Evolutionary conservation across 2,888 invertebrate species (phyloP), one percentile per base, ranked within the genome.

Genomic region (Lasioglossum figueresi): DNA sequence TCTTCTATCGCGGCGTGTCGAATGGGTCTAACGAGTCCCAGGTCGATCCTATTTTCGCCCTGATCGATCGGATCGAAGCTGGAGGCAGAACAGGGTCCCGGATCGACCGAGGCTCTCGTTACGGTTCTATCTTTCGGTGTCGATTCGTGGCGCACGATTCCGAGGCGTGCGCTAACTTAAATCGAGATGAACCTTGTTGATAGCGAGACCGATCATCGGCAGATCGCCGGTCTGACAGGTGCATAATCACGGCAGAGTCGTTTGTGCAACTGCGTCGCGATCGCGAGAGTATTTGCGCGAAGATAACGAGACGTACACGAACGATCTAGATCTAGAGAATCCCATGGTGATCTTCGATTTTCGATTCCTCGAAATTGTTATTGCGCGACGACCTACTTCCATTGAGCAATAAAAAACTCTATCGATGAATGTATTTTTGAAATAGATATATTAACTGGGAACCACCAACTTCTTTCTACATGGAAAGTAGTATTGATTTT

Each of bases 211-310:
- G 79, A 86, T 82, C 68, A 27, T 37, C 31, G 37, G 68, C 4
- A 12, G 3, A 12, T 63, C 77, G 75, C 79, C 48, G 56, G 73
- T 40, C 31, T 68, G 82, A 71, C 83, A 88, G 82, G 79, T 86
- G 84, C 86, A 59, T 71, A 78, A 82, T 87, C 88, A 84, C 83
- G 79, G 63, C 72, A 66, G 77, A 52, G 71, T 68, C 81, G 84
- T 87, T 87, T 83, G 70, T 79, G 79, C 40, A 14, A 14, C 59
- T 27, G 27, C 5, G 14, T 59, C 14, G 27, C 56, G 79, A 79
- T 76, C 71, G 63, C 63, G 52, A 72, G 45, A 66, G 56, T 72
- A 72, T 56, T 63, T 66, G 10, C 23, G 63, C 71, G 16, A 37
- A 27, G 56, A 66, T 83, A 83, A 83, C 79, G 75, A 73, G 76